Base-by-base conservation (phyloP, 2,888 invertebrate genomes). In the Apodemia duryi region DNA sequence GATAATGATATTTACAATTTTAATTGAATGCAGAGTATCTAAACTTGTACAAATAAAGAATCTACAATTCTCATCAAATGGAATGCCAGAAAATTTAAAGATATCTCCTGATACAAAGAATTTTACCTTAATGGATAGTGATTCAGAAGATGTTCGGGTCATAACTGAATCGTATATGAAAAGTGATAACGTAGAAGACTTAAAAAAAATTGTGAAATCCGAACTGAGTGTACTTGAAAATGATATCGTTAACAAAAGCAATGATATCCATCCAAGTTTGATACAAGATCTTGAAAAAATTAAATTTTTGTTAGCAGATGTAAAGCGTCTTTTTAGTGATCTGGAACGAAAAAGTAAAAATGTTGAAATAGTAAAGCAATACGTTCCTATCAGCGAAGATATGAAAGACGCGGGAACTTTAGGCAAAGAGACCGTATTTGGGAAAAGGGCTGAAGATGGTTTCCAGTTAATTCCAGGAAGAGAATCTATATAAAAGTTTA, bases 301-400 rank as follows among this genome's bases (percentile, higher is more conserved):
- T 11, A 66, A 69, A 52, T 61, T 51, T 21, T 63, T 72, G 51
- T 66, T 70, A 29, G 63, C 43, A 13, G 63, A 63, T 65, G 70
- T 71, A 43, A 68, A 64, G 62, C 64, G 63, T 54, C 65, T 69
- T 62, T 64, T 72, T 49, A 66, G 69, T 41, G 65, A 38, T 7
- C 65, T 70, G 35, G 63, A 69, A 61, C 35, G 54, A 29, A 66
- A 64, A 38, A 67, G 57, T 35, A 32, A n/a, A 13, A 64, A 51
- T 46, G 51, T 32, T n/a, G 32, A 64, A 64, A 41, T 32, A 49
- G 28, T 67, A 28, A 69, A 64, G 63, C 57, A 64, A 4, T 72
- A 74, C 43, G 71, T 72, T 13, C 75, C 75, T 1, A 69, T 74
- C 63, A 73, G 69, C 68, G 75, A 74, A 65, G 72, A 72, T 70